phyloP scores from a whole-genome alignment of 2,797 vertebrate genomes.

The Eulemur coronatus region DNA sequence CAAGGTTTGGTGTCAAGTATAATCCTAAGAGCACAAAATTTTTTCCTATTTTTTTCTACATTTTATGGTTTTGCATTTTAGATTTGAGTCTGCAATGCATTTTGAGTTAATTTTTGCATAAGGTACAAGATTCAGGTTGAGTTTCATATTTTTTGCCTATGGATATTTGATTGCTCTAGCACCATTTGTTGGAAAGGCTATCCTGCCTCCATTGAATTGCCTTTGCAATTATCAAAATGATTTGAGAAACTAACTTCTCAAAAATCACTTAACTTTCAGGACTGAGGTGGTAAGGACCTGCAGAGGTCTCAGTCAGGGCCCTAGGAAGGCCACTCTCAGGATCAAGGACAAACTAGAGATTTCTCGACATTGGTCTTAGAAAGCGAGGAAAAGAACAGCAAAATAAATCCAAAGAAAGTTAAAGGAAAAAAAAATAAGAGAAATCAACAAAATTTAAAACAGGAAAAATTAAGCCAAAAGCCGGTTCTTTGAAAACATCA shows the following conservation, averaged over 20 bases:
- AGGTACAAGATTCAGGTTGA: background rate
- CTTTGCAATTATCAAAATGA: slow-evolving; percentile 35
- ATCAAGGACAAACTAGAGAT: background rate
- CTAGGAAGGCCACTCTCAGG: background rate
- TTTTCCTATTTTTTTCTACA: background rate
- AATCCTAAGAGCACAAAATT: background rate
- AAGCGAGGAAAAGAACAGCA: background rate
- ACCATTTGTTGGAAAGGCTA: background rate
- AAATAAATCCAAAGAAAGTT: background rate
- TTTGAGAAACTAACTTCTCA: slow-evolving; percentile 1
- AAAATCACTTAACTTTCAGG: background rate
- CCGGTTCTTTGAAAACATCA: background rate
- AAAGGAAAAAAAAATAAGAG: background rate
- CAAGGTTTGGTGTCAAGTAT: background rate
- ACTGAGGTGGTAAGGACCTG: background rate
- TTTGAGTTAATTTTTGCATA: background rate
- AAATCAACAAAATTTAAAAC: background rate
- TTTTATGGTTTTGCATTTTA: background rate
- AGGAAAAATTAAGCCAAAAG: slow-evolving; percentile 14
- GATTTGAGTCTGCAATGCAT: background rate
- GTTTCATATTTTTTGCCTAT: background rate
- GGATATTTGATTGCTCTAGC: background rate
- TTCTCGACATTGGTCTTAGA: background rate
- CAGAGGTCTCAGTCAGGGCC: background rate
- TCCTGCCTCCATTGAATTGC: background rate